These are phyloP conservation scores for Nomada ruficornis DNA, from an alignment of 2,888 invertebrate species.

Conservation along the genomic window DNA sequence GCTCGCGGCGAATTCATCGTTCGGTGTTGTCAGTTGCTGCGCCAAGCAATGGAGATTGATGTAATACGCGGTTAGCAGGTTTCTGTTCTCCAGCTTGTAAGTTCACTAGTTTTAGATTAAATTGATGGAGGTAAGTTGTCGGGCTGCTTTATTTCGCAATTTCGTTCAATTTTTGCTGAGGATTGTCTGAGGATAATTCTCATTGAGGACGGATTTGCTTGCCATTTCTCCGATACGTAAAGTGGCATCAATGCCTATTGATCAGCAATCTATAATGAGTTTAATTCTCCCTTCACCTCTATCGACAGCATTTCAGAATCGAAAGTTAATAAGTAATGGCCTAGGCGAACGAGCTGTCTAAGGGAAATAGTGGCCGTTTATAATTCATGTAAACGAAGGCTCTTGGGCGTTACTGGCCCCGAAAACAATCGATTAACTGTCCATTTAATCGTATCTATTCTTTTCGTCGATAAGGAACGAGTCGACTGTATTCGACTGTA, in stretches of 20 bases:
- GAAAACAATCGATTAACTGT: slow-evolving; percentile 2
- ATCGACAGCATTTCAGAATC: not conserved
- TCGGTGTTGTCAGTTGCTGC: no score
- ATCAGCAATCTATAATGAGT: not conserved
- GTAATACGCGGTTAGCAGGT: no score
- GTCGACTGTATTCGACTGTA: no score
- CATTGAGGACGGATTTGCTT: no score
- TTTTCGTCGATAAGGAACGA: not conserved
- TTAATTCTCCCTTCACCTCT: not conserved
- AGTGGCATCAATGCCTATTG: no score
- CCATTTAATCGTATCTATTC: not conserved
- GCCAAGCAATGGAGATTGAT: no score
- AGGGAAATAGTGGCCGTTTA: not conserved
- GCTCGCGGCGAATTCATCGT: no score
- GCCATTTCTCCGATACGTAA: not conserved
- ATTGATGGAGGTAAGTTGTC: no score
- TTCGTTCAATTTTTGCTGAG: not conserved
- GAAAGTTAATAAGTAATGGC: slow-evolving; percentile 24
- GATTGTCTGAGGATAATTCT: no score
- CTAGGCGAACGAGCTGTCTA: not conserved
- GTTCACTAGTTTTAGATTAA: no score
- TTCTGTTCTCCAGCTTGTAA: no score
- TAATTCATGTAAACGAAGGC: slow-evolving; percentile 5
- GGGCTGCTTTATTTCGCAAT: not conserved
- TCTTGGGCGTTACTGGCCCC: not conserved